Conservation (phyloP, 2,797 vertebrate genomes). For the Paedocypris micromegethes region DNA sequence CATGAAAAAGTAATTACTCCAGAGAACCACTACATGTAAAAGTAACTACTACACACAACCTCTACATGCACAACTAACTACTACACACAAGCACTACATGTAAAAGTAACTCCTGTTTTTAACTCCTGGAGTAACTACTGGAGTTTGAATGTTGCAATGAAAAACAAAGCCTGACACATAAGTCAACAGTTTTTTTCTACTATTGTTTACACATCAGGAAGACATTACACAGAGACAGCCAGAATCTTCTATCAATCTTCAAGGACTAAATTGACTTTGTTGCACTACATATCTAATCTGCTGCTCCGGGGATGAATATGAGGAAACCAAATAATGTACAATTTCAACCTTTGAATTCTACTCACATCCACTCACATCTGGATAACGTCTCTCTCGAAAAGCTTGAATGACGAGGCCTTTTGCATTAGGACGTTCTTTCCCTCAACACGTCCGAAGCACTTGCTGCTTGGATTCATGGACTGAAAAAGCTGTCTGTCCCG, state of each 20-base stretch:
- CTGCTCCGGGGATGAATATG: constrained; percentile 18
- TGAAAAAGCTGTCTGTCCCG: constrained; percentile 31
- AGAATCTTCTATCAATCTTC: constrained; percentile 26
- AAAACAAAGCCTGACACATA: background rate
- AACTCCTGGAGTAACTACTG: background rate
- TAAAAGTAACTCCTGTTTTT: too few species aligned
- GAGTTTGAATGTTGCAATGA: background rate
- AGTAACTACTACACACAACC: too few species aligned
- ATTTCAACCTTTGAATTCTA: constrained; percentile 33
- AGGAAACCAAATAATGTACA: constrained; percentile 25
- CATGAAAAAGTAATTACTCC: too few species aligned
- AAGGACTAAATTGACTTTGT: constrained; percentile 30
- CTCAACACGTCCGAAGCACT: constrained; percentile 2
- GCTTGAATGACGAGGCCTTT: constrained; percentile 33
- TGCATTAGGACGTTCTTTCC: constrained; percentile 31
- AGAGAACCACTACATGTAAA: too few species aligned
- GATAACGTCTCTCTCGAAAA: constrained; percentile 37
- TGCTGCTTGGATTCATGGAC: constrained; percentile 5
- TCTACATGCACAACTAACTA: too few species aligned
- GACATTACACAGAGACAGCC: constrained; percentile 15
- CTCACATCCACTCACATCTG: constrained; percentile 26
- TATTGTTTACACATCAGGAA: constrained; percentile 19
- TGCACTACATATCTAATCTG: constrained; percentile 26
- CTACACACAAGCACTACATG: too few species aligned
- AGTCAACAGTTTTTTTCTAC: background rate